Base-by-base conservation (phyloP, 2,888 invertebrate species). In the Dasysyrphus albostriatus region DNA sequence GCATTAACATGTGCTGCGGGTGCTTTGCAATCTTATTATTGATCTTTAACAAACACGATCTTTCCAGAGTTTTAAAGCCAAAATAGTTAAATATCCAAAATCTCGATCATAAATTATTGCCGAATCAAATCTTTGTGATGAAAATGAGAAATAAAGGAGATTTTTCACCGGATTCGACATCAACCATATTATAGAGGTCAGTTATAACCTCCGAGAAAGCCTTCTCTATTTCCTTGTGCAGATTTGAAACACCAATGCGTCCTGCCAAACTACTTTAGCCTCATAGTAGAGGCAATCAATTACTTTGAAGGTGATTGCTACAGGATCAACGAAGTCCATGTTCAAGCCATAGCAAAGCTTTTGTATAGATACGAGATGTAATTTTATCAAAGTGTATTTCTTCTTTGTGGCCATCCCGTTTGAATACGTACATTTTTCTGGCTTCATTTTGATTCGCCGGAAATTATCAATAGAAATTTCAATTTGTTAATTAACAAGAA, bases 1-100 rank as follows among this genome's bases (percentile, higher is more conserved):
- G 94, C 99, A 99, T 99, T 79, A 99, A 93, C 98, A 99, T 98
- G 90, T 99, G 99, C 91, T 99, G 99, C 0, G 99, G 99, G 37
- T 99, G 95, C 93, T 99, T 99, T 0, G 95, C 98, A 69, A 98
- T 96, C 94, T 98, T 98, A 0, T 96, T 96, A 91, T 98, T 94
- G 70, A 98, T 97, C 93, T 97, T 98, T 79, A 99, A 93, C 88
- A 99, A 93, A 92, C 99, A 99, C 0, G 99, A 98, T 59, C 98
- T 94, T 91, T 99, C 99, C 74, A 99, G 93, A 0, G 99, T 99
- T 94, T 99, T 99, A 91, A 99, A 99, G n/a, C 99, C 99, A 94
- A 99, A 99, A 92, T 98, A 99, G 91, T 98, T 98, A n/a, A n/a
- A 93, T 99, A 99, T 82, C 95, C 96, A 92, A 98, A 99, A 93